Percentiles rank a stretch among this genome's conserved stretches.
phyloP scores from a whole-genome alignment of 2,888 invertebrate genomes.

The Dicycla oo region DNA sequence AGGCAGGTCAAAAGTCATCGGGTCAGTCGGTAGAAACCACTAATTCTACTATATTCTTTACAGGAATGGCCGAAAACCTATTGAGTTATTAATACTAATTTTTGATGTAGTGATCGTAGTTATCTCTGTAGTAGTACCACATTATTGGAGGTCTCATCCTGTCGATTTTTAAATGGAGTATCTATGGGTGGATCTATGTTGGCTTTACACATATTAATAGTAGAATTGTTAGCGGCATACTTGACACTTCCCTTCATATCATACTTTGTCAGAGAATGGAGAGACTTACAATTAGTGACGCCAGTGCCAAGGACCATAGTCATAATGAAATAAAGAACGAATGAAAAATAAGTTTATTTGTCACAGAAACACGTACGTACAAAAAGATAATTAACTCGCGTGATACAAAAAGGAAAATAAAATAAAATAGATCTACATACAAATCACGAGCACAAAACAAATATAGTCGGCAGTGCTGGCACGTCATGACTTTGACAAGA shows the following conservation, averaged over 20 bases:
- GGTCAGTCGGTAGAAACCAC: neutral
- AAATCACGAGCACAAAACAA: no score
- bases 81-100: slow-evolving; percentile 83
- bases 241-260: slow-evolving; percentile 90
- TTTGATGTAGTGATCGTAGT: slow-evolving; percentile 89
- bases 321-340: no score
- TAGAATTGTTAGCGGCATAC: slow-evolving; percentile 90
- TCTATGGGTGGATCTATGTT: slow-evolving; percentile 92
- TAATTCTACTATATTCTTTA: slow-evolving; percentile 18
- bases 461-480: no score
- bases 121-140: slow-evolving; percentile 89
- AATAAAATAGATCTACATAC: no score
- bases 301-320: slow-evolving; percentile 89
- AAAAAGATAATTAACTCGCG: no score
- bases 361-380: no score
- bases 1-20: neutral
- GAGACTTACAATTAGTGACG: slow-evolving; percentile 90
- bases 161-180: slow-evolving; percentile 90
- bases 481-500: no score
- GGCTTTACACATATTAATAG: slow-evolving; percentile 91
- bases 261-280: slow-evolving; percentile 91
- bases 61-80: slow-evolving; percentile 33
- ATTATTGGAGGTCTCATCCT: slow-evolving; percentile 90
- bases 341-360: no score
- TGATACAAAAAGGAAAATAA: no score